A percentile compares a stretch with the other conserved stretches of the same genome.
phyloP scores from a whole-genome alignment of 2,888 invertebrate species.

The Mythimna impura region DNA sequence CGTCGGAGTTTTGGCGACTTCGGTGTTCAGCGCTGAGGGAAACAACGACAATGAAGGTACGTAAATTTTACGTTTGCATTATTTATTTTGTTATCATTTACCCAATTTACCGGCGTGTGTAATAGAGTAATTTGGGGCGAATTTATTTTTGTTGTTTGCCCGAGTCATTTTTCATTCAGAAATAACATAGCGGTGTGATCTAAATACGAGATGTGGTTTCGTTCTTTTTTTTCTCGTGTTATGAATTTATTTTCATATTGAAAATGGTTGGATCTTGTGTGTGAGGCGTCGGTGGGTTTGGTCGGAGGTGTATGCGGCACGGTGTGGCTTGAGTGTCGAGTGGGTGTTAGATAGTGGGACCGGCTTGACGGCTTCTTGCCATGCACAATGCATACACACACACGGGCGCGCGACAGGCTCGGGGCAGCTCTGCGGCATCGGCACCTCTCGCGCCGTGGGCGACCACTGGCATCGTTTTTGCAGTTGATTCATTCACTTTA shows the following conservation, averaged over 20 bases:
- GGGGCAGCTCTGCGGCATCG: slow-evolving; percentile 47
- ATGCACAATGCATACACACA: slow-evolving; percentile 75
- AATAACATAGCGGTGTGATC: slow-evolving; percentile 60
- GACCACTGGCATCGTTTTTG: slow-evolving; percentile 70
- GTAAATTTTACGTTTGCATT: slow-evolving; percentile 72
- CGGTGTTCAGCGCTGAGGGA: slow-evolving; percentile 84
- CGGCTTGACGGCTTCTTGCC: slow-evolving; percentile 82
- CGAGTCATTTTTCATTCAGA: slow-evolving; percentile 65
- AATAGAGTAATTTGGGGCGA: slow-evolving; percentile 55
- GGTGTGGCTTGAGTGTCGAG: slow-evolving; percentile 70
- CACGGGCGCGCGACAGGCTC: slow-evolving; percentile 45
- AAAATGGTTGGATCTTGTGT: slow-evolving; percentile 47
- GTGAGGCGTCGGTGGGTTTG: slow-evolving; percentile 69
- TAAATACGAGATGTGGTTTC: slow-evolving; percentile 57
- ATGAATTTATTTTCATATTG: slow-evolving; percentile 53
- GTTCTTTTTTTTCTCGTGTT: slow-evolving; percentile 57
- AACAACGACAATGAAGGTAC: slow-evolving; percentile 90
- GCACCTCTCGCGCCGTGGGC: slow-evolving; percentile 60
- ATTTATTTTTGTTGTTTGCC: slow-evolving; percentile 61
- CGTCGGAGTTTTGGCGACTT: slow-evolving; percentile 87
- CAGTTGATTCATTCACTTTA: slow-evolving; percentile 75
- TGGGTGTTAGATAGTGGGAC: slow-evolving; percentile 84
- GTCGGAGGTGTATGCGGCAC: slow-evolving; percentile 69
- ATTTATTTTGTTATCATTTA: slow-evolving; percentile 80
- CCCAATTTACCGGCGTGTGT: slow-evolving; percentile 61